Evolutionary conservation across 92 coral and sea anemone species (phyloP).

Genomic region (Zoanthus sansibaricus): DNA sequence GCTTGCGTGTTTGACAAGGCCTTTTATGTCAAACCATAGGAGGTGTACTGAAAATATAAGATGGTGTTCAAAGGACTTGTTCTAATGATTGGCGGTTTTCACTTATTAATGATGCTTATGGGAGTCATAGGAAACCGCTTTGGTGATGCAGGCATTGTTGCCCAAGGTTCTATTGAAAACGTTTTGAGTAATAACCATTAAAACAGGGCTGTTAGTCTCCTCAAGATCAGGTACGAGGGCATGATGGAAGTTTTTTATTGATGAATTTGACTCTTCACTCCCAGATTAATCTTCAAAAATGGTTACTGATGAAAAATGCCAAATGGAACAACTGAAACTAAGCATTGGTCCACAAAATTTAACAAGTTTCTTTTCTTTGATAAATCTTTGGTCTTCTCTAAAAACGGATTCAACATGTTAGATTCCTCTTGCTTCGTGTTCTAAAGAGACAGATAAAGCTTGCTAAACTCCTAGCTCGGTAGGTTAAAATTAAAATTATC

Average conservation of each 20-base stretch:
- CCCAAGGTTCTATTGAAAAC: no score
- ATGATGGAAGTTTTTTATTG: neutral
- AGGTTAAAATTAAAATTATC: no score
- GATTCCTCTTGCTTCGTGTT: no score
- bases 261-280: neutral
- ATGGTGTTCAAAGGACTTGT: neutral
- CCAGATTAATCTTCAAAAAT: no score
- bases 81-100: slow-evolving; percentile 1
- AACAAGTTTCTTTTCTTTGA: no score
- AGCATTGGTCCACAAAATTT: no score
- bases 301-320: no score
- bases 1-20: slow-evolving; percentile 56
- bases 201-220: neutral
- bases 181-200: neutral
- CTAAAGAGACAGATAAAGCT: no score
- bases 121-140: neutral
- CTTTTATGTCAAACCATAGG: neutral
- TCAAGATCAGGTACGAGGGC: neutral
- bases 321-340: neutral
- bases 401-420: no score
- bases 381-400: no score
- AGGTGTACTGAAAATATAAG: slow-evolving; percentile 67
- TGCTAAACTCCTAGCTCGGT: no score
- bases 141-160: no score
- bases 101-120: neutral